A percentile compares a stretch with the other conserved stretches of the same genome.
Conservation (phyloP, 2,797 vertebrate genomes). For the Intellagama lesueurii region DNA sequence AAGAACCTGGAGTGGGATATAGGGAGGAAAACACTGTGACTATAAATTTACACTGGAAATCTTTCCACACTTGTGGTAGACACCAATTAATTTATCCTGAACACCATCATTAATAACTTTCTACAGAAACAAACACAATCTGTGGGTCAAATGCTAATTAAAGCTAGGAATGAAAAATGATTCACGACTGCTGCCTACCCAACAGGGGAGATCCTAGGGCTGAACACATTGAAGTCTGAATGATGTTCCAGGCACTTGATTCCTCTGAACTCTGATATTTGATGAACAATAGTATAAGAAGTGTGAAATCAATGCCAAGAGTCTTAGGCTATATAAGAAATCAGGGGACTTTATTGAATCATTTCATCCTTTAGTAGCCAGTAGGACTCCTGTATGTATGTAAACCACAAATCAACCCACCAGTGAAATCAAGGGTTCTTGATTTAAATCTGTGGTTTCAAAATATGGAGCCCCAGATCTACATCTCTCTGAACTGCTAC, state of each 20-base stretch:
- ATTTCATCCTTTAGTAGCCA: background rate
- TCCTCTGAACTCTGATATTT: background rate
- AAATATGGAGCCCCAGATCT: background rate
- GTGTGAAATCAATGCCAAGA: background rate
- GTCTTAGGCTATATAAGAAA: background rate
- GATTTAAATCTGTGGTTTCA: background rate
- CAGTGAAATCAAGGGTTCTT: background rate
- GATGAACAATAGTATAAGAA: background rate
- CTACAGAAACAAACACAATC: constrained; percentile 7
- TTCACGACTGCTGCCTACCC: background rate
- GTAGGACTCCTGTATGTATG: background rate
- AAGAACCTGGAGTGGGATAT: background rate
- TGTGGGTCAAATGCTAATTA: constrained; percentile 20
- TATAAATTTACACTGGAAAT: background rate
- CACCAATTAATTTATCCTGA: constrained; percentile 1
- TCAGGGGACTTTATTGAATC: background rate
- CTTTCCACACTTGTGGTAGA: background rate
- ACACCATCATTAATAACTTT: constrained; percentile 28
- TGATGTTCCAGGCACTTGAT: background rate
- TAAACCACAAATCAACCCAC: background rate
- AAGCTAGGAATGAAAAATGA: constrained; percentile 8
- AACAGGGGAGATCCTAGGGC: background rate
- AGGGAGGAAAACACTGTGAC: background rate
- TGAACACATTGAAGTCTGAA: background rate
- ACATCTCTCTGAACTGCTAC: background rate